Conservation (phyloP, 2,888 invertebrate species). For the Drosophila siamana region DNA sequence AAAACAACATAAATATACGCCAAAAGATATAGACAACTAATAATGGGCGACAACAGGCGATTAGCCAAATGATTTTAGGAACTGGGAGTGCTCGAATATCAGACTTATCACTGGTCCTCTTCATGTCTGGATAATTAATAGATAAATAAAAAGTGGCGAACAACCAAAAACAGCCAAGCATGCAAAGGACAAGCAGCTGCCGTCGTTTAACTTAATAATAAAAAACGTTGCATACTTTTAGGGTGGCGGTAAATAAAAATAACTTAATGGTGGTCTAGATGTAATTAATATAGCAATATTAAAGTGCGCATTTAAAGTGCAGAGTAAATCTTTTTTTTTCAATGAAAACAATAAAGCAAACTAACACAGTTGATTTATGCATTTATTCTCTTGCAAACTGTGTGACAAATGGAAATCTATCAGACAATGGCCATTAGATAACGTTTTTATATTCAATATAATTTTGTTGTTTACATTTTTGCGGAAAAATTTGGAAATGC, state of each 20-base stretch:
- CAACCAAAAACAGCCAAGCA: neutral
- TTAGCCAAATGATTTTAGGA: constrained; percentile 58
- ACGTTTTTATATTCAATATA: neutral
- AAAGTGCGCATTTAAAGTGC: neutral
- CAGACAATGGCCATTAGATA: constrained; percentile 1
- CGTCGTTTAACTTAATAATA: neutral
- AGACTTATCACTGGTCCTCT: constrained; percentile 40
- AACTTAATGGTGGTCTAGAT: neutral
- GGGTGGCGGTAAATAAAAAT: neutral
- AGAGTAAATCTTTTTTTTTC: neutral
- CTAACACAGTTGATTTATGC: neutral
- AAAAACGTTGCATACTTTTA: constrained; percentile 1
- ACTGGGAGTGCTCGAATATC: constrained; percentile 42
- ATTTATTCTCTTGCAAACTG: neutral
- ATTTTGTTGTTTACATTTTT: neutral
- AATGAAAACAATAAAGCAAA: neutral
- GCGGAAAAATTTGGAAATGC: neutral
- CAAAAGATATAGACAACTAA: constrained; percentile 36
- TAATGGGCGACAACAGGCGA: constrained; percentile 41
- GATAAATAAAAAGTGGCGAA: constrained; percentile 52
- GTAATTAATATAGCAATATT: neutral
- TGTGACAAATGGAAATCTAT: neutral
- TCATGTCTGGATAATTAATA: constrained; percentile 70
- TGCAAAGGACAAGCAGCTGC: neutral
- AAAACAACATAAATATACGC: constrained; percentile 8